Conservation (phyloP, 2,113 vertebrate species). For the Plestiodon gilberti region DNA sequence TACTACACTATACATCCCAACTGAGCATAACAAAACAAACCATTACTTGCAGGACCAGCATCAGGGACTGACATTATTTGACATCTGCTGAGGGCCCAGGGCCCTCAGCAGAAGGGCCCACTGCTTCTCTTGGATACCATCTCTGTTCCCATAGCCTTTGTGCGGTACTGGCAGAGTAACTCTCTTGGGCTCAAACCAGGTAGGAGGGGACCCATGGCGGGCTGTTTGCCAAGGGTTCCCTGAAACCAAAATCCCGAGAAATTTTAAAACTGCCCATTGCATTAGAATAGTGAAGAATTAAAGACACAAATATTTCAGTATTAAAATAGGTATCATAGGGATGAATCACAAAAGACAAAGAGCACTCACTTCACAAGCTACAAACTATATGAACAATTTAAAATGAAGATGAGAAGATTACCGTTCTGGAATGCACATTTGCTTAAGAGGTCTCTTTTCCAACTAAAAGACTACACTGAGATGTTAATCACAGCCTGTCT, state of each 20-base stretch:
- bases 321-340: conserved; percentile 22
- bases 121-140: too few species aligned
- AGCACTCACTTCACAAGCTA: conserved; percentile 19
- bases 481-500: conserved; percentile 60
- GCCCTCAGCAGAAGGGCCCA: too few species aligned
- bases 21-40: conserved; percentile 23
- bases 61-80: too few species aligned
- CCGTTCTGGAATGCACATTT: conserved; percentile 54
- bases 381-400: conserved; percentile 54
- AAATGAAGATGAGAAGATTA: conserved; percentile 53
- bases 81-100: not conserved
- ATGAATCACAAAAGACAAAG: conserved; percentile 20
- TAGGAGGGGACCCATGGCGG: too few species aligned
- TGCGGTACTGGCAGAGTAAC: too few species aligned
- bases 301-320: conserved; percentile 25
- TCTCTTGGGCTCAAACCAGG: too few species aligned
- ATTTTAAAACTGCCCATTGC: not conserved
- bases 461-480: conserved; percentile 50
- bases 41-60: not conserved
- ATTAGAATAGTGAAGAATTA: conserved; percentile 23
- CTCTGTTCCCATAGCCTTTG: too few species aligned
- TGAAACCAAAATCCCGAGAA: too few species aligned
- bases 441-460: conserved; percentile 56
- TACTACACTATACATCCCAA: conserved; percentile 9
- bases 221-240: too few species aligned